These are phyloP conservation scores for Globodera rostochiensis DNA, from an alignment of 1,140 invertebrate species.

Conservation along the genomic window DNA sequence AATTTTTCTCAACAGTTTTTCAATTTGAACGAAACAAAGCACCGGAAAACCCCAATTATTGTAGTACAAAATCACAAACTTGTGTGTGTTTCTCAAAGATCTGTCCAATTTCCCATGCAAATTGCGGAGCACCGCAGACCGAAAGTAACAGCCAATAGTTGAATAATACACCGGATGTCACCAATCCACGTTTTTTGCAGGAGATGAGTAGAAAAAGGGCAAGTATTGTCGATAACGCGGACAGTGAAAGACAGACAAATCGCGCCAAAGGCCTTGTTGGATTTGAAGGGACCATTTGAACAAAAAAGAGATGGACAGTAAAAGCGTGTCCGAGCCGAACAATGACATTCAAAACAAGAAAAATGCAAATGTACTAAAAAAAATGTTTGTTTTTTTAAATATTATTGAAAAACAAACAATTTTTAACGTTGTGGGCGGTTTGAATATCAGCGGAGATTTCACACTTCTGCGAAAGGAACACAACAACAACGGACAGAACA, in stretches of 20 bases:
- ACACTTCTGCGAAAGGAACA: conserved; percentile 49
- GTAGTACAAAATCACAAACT: background rate
- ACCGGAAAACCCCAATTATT: too few relatives aligned
- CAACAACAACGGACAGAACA: conserved; percentile 55
- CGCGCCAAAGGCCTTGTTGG: background rate
- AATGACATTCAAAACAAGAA: conserved; percentile 56
- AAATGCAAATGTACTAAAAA: conserved; percentile 31
- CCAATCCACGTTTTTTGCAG: conserved; percentile 46
- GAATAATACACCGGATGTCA: conserved; percentile 59
- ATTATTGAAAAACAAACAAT: conserved; percentile 20
- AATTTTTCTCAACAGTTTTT: too few relatives aligned
- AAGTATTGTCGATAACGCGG: conserved; percentile 37
- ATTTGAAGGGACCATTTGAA: conserved; percentile 16
- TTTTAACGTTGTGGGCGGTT: conserved; percentile 36
- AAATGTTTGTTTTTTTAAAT: background rate
- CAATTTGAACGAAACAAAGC: too few relatives aligned
- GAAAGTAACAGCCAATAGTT: conserved; percentile 56
- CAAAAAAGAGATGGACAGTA: conserved; percentile 46
- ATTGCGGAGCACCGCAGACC: conserved; percentile 58
- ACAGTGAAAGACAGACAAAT: background rate
- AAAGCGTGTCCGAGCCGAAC: conserved; percentile 33
- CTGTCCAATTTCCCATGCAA: conserved; percentile 49
- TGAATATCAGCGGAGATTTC: conserved; percentile 51
- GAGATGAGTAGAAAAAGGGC: conserved; percentile 49
- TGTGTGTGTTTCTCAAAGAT: conserved; percentile 16